Base-by-base conservation (phyloP, 2,888 invertebrate species). In the Meteorus colon region DNA sequence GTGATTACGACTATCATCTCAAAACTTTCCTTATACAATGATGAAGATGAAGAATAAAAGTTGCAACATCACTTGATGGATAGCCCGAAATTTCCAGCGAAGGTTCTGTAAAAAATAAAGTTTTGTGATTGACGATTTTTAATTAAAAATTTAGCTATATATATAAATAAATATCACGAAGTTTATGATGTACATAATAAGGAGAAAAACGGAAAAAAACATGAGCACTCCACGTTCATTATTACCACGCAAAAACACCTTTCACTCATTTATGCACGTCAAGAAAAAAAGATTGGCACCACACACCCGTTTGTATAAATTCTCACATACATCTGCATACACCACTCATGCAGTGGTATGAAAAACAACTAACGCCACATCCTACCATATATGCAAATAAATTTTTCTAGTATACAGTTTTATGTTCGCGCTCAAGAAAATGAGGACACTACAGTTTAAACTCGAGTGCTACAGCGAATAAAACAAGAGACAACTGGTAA, bases 331-430 rank as follows among this genome's bases (percentile, higher is more conserved):
- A 48, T n/a, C n/a, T n/a, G 12, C 16, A 48, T 48, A 16, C 48
- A 48, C 16, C 14, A 48, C 16, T 14, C 16, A 14, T 48, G 48
- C 16, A n/a, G 62, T 27, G 3, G n/a, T 37, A 45, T 37, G 5
- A 37, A 19, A 41, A 27, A 37, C 37, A 41, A 45, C 4, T n/a
- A 66, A 27, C 1, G 37, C 24, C 41, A 3, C 45, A 41, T 24
- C 41, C 37, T 19, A 6, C 66, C 41, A 41, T 41, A 24, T 55
- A 66, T 66, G 66, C 4, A 66, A 66, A 66, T 66, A 6, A 66
- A 66, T 66, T 66, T 37, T 10, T 66, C n/a, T 8, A 4, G 19
- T 16, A 16, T 8, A 19, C 10, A 24, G 27, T 45, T 66, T 27
- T 41, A 24, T 41, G 34, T 34, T 19, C 34, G 10, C 34, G 29